Conservation (phyloP, 2,113 vertebrate genomes). For the Microtus oregoni region DNA sequence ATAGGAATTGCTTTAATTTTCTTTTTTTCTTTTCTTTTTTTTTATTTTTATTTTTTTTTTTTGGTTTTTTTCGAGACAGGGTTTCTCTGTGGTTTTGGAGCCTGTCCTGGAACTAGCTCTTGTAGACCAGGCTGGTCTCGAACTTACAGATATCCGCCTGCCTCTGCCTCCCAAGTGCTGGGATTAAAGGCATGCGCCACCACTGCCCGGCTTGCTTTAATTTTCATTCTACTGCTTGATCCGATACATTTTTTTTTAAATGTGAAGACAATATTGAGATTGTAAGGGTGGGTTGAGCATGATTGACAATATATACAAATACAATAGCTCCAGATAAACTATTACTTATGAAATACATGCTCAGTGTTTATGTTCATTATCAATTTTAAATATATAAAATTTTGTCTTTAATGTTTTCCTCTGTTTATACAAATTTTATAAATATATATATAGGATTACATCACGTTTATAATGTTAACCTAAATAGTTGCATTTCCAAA, state of each 20-base stretch:
- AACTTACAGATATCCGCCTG: no score
- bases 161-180: no score
- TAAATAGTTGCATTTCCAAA: not conserved
- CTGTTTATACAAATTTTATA: not conserved
- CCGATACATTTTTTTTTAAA: not conserved
- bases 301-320: not conserved
- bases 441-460: not conserved
- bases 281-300: not conserved
- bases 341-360: not conserved
- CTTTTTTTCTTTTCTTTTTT: not conserved
- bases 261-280: not conserved
- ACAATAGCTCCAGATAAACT: not conserved
- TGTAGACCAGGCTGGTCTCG: no score
- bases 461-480: not conserved
- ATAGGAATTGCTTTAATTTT: conserved; percentile 4
- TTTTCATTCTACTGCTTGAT: not conserved
- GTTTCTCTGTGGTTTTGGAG: no score
- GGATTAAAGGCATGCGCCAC: no score
- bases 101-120: no score
- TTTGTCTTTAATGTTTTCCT: not conserved
- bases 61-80: no score
- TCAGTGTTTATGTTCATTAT: not conserved
- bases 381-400: not conserved
- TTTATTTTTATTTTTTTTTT: no score
- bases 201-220: not conserved